Conservation (phyloP, 2,113 vertebrate genomes). For the Centropus bengalensis region DNA sequence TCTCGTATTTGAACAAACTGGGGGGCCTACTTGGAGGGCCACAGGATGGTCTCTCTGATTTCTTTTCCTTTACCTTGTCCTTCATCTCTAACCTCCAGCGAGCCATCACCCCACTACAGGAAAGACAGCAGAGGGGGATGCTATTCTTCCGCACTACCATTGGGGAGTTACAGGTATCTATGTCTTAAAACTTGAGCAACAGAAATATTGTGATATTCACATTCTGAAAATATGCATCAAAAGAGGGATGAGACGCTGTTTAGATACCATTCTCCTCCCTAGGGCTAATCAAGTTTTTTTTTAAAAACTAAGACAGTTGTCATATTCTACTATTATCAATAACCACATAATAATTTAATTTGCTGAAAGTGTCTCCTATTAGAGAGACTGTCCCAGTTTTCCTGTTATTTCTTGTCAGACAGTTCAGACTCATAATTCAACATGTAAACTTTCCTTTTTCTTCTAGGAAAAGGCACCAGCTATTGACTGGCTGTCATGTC, state of each 20-base stretch:
- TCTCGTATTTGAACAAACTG: slow-evolving; percentile 75
- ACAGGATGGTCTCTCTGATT: slow-evolving; percentile 15
- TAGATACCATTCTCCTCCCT: background rate
- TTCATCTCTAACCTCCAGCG: slow-evolving; percentile 85
- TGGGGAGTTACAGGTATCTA: slow-evolving; percentile 82
- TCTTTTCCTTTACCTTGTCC: slow-evolving; percentile 77
- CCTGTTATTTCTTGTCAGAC: background rate
- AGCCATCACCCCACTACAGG: slow-evolving; percentile 73
- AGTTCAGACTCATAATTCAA: background rate
- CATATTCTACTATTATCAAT: background rate
- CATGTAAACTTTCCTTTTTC: slow-evolving; percentile 9
- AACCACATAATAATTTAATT: background rate
- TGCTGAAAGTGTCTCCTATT: background rate
- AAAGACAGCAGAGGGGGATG: slow-evolving; percentile 73
- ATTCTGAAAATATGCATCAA: background rate
- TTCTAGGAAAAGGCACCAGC: slow-evolving; percentile 83
- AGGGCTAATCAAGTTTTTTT: background rate
- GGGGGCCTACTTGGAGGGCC: slow-evolving; percentile 79
- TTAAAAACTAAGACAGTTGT: background rate
- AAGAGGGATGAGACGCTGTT: background rate
- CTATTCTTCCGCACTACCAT: slow-evolving; percentile 83
- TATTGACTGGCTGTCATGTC: slow-evolving; percentile 88
- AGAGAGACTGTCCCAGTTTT: background rate
- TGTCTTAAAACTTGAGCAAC: background rate
- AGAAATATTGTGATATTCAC: background rate